Evolutionary conservation across 2,113 vertebrate genomes (phyloP).

Genomic region (Notarius lentiginosus): DNA sequence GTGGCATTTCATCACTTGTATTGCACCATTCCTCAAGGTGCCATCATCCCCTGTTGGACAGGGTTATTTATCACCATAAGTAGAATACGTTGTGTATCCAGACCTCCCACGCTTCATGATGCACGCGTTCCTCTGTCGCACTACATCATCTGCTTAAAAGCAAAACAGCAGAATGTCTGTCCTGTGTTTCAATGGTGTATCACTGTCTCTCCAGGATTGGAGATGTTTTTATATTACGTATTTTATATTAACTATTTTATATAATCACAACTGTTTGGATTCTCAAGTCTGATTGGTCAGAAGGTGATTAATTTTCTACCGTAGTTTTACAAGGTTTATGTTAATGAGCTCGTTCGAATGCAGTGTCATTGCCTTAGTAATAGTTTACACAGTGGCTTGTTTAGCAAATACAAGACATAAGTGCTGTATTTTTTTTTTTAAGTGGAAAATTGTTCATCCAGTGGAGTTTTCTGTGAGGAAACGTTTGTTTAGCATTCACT

Average conservation of each 20-base stretch:
- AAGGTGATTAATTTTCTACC: too few relatives aligned
- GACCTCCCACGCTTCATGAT: slow-evolving; percentile 24
- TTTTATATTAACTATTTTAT: too few relatives aligned
- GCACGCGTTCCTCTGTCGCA: slow-evolving; percentile 11
- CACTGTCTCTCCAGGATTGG: background rate
- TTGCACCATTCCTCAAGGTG: slow-evolving; percentile 43
- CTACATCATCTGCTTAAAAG: slow-evolving; percentile 29
- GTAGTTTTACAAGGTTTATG: too few relatives aligned
- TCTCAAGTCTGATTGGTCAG: too few relatives aligned
- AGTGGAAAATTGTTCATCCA: background rate
- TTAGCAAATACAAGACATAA: too few relatives aligned
- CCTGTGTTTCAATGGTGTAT: slow-evolving; percentile 10
- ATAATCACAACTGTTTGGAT: too few relatives aligned
- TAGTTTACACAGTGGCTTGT: too few relatives aligned
- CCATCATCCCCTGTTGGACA: slow-evolving; percentile 29
- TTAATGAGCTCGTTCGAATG: too few relatives aligned
- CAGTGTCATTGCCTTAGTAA: too few relatives aligned
- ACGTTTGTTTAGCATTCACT: background rate
- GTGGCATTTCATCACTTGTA: slow-evolving; percentile 41
- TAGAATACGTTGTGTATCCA: slow-evolving; percentile 2
- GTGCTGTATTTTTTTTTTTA: background rate
- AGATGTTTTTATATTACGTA: too few relatives aligned
- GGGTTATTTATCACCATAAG: slow-evolving; percentile 46
- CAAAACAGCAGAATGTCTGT: background rate
- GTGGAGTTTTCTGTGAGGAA: background rate